phyloP scores from a whole-genome alignment of 1,140 invertebrate genomes.

The Drosophila yakuba region DNA sequence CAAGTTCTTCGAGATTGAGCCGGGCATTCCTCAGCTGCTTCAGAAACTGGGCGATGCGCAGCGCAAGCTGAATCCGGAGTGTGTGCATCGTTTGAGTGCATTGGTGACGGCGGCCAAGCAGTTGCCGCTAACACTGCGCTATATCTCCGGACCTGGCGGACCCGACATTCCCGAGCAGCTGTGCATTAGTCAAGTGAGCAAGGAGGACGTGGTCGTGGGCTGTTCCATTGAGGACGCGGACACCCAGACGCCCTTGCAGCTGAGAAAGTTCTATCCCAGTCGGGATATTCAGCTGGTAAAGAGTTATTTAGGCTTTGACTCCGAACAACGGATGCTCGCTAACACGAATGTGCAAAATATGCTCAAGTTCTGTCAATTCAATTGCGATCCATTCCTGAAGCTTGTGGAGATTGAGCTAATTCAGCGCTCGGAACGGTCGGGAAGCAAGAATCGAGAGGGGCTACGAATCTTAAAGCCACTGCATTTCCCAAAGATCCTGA shows the following conservation, averaged over 20 bases:
- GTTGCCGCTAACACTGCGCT: constrained; percentile 75
- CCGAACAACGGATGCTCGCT: constrained; percentile 87
- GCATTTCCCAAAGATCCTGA: constrained; percentile 86
- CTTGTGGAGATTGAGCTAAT: constrained; percentile 83
- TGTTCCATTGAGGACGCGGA: constrained; percentile 82
- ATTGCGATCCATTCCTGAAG: constrained; percentile 84
- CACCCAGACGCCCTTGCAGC: constrained; percentile 59
- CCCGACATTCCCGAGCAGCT: constrained; percentile 76
- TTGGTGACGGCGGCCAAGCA: constrained; percentile 67
- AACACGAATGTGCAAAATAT: constrained; percentile 87
- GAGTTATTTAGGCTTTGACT: constrained; percentile 86
- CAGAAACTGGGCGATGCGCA: constrained; percentile 69
- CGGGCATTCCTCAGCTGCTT: constrained; percentile 77
- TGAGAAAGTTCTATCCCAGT: constrained; percentile 85
- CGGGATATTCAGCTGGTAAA: constrained; percentile 86
- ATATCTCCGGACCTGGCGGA: constrained; percentile 68
- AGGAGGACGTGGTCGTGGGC: constrained; percentile 78
- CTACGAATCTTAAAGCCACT: constrained; percentile 86
- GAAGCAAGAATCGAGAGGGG: constrained; percentile 85
- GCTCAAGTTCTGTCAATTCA: constrained; percentile 87
- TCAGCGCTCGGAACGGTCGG: constrained; percentile 85
- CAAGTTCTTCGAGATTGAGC: constrained; percentile 84
- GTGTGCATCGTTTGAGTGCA: constrained; percentile 78
- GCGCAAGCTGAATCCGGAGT: constrained; percentile 82
- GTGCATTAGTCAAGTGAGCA: constrained; percentile 72